phyloP scores from a whole-genome alignment of 2,113 vertebrate genomes.

The Mesembrinibis cayennensis region DNA sequence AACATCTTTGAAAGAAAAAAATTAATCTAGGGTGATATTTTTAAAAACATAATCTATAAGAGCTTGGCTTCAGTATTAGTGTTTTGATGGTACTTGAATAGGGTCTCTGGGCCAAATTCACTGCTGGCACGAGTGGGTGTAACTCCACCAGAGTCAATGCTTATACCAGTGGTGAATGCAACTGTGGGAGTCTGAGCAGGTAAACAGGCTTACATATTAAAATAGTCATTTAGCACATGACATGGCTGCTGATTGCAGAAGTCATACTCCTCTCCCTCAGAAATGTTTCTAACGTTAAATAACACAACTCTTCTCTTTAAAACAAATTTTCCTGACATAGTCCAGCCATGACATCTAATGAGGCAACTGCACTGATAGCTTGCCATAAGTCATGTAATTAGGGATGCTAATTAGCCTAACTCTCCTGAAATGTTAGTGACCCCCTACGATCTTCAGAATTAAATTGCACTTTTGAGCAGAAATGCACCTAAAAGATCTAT shows the following conservation, averaged over 20 bases:
- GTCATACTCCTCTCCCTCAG: not conserved
- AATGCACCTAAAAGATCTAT: not conserved
- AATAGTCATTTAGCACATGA: slow-evolving; percentile 8
- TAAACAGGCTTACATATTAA: slow-evolving; percentile 23
- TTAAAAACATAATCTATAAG: not conserved
- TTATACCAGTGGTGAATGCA: not conserved
- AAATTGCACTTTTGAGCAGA: not conserved
- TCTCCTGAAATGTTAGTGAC: not conserved
- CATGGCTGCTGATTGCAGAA: not conserved
- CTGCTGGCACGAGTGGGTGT: not conserved
- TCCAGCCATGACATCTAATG: not conserved
- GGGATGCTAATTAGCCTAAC: not conserved
- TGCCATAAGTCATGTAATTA: not conserved
- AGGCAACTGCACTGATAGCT: not conserved
- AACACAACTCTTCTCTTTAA: not conserved
- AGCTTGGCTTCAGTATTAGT: not conserved
- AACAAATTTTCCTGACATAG: not conserved
- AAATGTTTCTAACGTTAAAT: not conserved
- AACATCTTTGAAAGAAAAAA: not conserved
- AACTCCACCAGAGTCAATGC: not conserved
- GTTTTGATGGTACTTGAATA: not conserved
- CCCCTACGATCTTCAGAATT: not conserved
- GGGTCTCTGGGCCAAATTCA: slow-evolving; percentile 15
- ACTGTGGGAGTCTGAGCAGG: slow-evolving; percentile 46
- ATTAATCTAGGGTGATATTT: not conserved